These are phyloP conservation scores for Lepidocolaptes lacrymiger DNA, from an alignment of 2,797 vertebrate genomes.

Conservation along the genomic window DNA sequence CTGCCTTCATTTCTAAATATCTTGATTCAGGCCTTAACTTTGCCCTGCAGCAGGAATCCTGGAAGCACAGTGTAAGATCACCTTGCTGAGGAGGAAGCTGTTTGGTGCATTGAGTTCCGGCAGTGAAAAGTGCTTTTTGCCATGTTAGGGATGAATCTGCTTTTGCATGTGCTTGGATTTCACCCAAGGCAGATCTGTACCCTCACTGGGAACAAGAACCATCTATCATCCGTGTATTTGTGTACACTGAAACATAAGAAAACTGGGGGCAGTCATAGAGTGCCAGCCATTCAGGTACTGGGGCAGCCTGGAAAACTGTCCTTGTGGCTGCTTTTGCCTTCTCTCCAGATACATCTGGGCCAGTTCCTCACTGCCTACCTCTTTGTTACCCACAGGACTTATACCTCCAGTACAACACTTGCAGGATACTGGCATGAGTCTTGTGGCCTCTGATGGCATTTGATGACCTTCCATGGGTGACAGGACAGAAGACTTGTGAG, in stretches of 20 bases:
- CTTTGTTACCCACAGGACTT: not conserved
- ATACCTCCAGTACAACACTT: not conserved
- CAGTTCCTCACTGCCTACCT: not conserved
- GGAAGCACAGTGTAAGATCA: not conserved
- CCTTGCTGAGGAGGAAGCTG: not conserved
- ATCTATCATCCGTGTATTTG: not conserved
- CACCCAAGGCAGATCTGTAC: not conserved
- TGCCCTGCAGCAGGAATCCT: not conserved
- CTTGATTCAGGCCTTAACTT: not conserved
- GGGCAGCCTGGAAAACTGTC: not conserved
- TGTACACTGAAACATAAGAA: not conserved
- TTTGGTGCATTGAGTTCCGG: not conserved
- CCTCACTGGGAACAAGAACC: not conserved
- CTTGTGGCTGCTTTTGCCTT: not conserved
- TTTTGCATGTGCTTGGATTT: not conserved
- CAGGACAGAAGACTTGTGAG: not conserved
- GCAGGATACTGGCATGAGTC: not conserved
- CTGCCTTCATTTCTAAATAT: not conserved
- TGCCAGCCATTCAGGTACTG: not conserved
- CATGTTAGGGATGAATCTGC: not conserved
- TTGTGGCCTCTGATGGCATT: not conserved
- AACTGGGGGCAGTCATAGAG: not conserved
- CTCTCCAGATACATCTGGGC: not conserved
- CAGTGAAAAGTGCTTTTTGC: not conserved
- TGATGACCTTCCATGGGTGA: not conserved